Conservation (phyloP, 2,113 vertebrate genomes). For the Saccopteryx bilineata region DNA sequence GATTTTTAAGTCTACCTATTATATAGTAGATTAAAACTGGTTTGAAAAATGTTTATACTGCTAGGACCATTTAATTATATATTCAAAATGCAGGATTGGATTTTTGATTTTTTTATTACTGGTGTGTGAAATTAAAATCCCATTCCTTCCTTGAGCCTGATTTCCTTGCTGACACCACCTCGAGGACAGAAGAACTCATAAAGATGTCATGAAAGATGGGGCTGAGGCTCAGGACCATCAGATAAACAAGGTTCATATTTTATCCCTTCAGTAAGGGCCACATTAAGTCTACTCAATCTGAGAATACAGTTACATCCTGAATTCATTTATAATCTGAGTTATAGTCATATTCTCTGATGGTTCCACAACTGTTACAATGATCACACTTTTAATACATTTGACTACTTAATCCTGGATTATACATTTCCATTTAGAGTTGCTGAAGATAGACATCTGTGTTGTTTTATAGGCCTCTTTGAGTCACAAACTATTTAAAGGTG, state of each 20-base stretch:
- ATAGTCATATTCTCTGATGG: background rate
- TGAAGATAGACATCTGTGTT: background rate
- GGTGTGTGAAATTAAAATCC: background rate
- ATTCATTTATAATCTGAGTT: background rate
- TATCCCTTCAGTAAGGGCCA: background rate
- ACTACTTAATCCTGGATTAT: background rate
- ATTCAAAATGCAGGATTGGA: background rate
- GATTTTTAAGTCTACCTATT: background rate
- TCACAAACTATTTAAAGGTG: background rate
- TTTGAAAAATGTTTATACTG: conserved; percentile 30
- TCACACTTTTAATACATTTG: background rate
- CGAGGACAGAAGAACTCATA: background rate
- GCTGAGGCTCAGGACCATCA: background rate
- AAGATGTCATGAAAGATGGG: background rate
- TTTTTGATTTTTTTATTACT: conserved; percentile 33
- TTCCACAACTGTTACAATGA: background rate
- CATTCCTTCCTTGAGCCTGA: background rate
- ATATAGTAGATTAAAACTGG: background rate
- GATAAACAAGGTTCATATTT: background rate
- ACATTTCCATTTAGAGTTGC: conserved; percentile 11
- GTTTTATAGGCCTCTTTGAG: conserved; percentile 16
- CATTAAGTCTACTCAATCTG: background rate
- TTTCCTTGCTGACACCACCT: background rate
- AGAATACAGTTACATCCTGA: background rate
- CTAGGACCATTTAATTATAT: background rate